phyloP scores from a whole-genome alignment of 1,140 invertebrate species.

The Drosophila burlai region DNA sequence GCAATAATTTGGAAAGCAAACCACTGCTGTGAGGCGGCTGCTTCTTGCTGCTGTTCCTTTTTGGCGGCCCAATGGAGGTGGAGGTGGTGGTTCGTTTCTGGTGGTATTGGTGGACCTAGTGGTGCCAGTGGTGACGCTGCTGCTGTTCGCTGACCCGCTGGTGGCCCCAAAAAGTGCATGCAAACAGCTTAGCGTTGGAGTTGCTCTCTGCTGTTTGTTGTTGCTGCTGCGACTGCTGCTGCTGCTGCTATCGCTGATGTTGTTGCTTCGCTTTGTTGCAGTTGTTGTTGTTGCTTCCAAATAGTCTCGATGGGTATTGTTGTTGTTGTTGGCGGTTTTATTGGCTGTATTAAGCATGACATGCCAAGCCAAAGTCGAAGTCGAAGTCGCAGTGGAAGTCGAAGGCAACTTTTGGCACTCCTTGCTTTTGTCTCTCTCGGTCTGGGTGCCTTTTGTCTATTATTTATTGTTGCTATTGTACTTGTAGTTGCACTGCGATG shows the following conservation, averaged over 20 bases:
- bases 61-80: conserved; percentile 10
- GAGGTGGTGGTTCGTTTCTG: conserved; percentile 13
- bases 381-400: conserved; percentile 35
- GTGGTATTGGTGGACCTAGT: conserved; percentile 23
- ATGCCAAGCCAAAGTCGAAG: conserved; percentile 70
- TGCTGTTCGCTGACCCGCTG: conserved; percentile 75
- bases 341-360: conserved; percentile 81
- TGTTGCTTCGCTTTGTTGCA: conserved; percentile 28
- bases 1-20: neutral
- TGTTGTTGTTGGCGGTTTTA: conserved; percentile 68
- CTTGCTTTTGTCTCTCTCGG: conserved; percentile 66
- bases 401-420: conserved; percentile 62
- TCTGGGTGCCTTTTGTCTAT: conserved; percentile 51
- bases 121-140: conserved; percentile 44
- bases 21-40: conserved; percentile 18
- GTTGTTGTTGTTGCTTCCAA: conserved; percentile 32
- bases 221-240: conserved; percentile 29
- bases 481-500: conserved; percentile 63
- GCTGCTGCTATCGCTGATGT: conserved; percentile 16
- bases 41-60: conserved; percentile 43
- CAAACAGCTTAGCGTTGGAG: conserved; percentile 72
- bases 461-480: conserved; percentile 45
- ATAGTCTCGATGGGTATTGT: conserved; percentile 48
- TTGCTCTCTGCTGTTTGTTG: conserved; percentile 33
- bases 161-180: conserved; percentile 81